A percentile compares a stretch with the other conserved stretches of the same genome.
Evolutionary conservation across 2,797 vertebrate species (phyloP).

Genomic region (Poeciliopsis gracilis): DNA sequence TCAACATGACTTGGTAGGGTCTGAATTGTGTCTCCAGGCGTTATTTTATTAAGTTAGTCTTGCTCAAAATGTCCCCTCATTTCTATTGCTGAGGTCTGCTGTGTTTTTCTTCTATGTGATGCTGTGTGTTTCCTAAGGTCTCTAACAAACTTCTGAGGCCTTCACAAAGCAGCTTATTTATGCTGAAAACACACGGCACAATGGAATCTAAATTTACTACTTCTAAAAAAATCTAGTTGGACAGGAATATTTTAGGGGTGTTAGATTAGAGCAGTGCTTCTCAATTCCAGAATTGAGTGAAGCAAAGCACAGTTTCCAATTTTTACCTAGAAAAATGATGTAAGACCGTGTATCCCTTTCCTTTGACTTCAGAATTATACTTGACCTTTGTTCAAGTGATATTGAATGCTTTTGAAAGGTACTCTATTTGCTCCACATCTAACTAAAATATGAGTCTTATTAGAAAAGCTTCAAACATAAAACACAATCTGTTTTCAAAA

Average conservation of each 20-base stretch:
- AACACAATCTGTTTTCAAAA: neutral
- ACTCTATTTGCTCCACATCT: neutral
- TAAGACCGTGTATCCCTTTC: neutral
- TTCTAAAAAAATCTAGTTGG: neutral
- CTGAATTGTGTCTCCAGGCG: neutral
- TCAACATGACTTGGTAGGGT: neutral
- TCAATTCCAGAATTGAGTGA: no score
- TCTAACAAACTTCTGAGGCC: neutral
- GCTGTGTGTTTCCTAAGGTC: neutral
- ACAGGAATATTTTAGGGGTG: neutral
- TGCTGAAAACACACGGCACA: neutral
- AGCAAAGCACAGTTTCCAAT: neutral
- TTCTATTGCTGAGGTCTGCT: neutral
- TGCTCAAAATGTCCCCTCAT: neutral
- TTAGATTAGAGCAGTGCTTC: neutral
- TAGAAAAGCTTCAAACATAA: neutral
- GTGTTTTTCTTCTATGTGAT: neutral
- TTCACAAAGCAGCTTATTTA: neutral
- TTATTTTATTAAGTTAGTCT: neutral
- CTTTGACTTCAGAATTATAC: neutral
- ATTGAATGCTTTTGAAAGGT: neutral
- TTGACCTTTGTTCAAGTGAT: neutral
- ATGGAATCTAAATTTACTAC: neutral
- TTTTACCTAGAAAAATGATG: neutral
- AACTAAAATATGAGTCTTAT: neutral